Percentiles rank a stretch among this genome's conserved stretches.
Conservation (phyloP, 2,888 invertebrate species). For the Euplexia lucipara region DNA sequence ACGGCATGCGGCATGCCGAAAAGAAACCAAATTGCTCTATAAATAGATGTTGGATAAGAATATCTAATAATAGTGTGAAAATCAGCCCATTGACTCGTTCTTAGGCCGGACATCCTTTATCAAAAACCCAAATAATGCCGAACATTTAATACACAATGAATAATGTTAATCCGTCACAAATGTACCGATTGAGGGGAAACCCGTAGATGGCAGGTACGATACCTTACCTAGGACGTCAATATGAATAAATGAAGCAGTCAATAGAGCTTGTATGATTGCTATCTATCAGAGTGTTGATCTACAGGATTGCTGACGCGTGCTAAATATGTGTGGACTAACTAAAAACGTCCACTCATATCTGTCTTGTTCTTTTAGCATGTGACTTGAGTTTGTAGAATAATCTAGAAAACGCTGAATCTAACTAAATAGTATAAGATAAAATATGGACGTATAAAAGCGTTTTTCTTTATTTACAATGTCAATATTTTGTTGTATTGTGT, state of each 20-base stretch:
- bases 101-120: constrained; percentile 77
- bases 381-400: too few species aligned
- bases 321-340: too few species aligned
- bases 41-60: constrained; percentile 42
- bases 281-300: background rate
- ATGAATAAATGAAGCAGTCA: constrained; percentile 37
- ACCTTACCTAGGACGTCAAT: constrained; percentile 21
- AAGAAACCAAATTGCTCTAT: constrained; percentile 29
- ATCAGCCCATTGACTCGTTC: constrained; percentile 41
- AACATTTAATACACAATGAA: constrained; percentile 68
- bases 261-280: background rate
- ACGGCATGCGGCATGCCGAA: constrained; percentile 17
- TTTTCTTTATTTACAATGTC: too few species aligned
- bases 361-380: too few species aligned
- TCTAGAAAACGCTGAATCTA: too few species aligned
- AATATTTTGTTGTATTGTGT: too few species aligned
- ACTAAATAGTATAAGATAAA: too few species aligned
- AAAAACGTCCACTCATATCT: too few species aligned
- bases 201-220: constrained; percentile 56
- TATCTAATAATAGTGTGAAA: constrained; percentile 38
- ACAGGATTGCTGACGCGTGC: too few species aligned
- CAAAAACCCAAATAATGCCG: constrained; percentile 56
- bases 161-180: constrained; percentile 77
- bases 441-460: too few species aligned
- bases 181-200: constrained; percentile 76